phyloP scores from a whole-genome alignment of 2,888 invertebrate genomes.

The Heliconius cydno region DNA sequence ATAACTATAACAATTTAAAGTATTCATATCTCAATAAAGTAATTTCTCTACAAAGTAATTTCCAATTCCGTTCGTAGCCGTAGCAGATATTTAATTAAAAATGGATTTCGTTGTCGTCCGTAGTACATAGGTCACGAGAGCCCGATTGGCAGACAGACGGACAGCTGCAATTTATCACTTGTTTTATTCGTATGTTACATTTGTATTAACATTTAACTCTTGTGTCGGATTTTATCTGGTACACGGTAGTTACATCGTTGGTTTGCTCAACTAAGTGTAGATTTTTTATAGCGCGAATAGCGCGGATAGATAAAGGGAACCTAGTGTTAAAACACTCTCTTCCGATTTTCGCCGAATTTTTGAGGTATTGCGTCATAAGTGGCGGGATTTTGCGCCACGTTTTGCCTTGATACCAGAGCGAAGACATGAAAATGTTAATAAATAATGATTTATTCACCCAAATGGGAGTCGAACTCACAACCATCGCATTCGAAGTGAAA shows the following conservation, averaged over 20 bases:
- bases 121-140: constrained; percentile 41
- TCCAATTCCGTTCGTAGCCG: constrained; percentile 30
- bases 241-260: neutral
- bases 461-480: too few species aligned
- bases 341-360: too few species aligned
- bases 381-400: too few species aligned
- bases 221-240: constrained; percentile 28
- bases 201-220: constrained; percentile 33
- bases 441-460: too few species aligned
- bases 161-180: constrained; percentile 46
- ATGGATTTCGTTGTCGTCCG: constrained; percentile 46
- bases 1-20: neutral
- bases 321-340: too few species aligned
- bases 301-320: too few species aligned
- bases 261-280: neutral
- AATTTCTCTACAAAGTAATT: constrained; percentile 16
- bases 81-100: constrained; percentile 54
- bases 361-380: too few species aligned
- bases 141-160: constrained; percentile 42
- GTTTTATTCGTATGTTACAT: constrained; percentile 41
- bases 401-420: too few species aligned
- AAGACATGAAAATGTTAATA: too few species aligned
- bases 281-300: too few species aligned
- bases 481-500: too few species aligned
- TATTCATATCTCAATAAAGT: constrained; percentile 13